phyloP scores from a whole-genome alignment of 2,797 vertebrate genomes.

The Pyrocephalus nanus region DNA sequence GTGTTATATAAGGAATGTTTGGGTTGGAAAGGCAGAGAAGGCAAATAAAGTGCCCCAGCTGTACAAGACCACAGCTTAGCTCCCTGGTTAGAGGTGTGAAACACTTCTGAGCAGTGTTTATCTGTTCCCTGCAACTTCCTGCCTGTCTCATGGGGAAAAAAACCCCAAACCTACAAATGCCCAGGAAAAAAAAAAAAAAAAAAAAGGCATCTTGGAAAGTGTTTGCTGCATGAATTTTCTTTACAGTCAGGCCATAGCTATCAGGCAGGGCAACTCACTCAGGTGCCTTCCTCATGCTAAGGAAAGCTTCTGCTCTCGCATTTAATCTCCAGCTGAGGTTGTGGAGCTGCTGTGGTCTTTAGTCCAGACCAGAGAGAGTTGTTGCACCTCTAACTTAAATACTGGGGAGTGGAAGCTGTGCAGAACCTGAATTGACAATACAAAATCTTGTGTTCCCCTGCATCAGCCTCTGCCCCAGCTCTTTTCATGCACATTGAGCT shows the following conservation, averaged over 20 bases:
- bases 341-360: neutral
- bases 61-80: neutral
- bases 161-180: neutral
- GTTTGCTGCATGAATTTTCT: neutral
- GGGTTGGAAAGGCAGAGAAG: neutral
- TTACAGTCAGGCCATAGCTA: neutral
- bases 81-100: neutral
- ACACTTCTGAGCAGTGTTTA: neutral
- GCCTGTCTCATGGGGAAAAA: neutral
- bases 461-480: neutral
- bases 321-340: neutral
- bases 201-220: neutral
- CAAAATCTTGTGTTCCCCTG: neutral
- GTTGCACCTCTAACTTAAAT: neutral
- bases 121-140: neutral
- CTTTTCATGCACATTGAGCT: neutral
- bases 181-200: neutral
- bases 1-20: neutral
- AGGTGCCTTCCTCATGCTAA: neutral
- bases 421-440: accelerated
- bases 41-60: neutral
- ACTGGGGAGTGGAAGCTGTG: neutral
- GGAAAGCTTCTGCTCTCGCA: neutral
- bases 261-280: neutral
- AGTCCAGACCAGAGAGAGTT: neutral